Evolutionary conservation across 2,797 vertebrate genomes (phyloP), one percentile per base, ranked within the genome.

Genomic region (Silurus lanzhouensis): DNA sequence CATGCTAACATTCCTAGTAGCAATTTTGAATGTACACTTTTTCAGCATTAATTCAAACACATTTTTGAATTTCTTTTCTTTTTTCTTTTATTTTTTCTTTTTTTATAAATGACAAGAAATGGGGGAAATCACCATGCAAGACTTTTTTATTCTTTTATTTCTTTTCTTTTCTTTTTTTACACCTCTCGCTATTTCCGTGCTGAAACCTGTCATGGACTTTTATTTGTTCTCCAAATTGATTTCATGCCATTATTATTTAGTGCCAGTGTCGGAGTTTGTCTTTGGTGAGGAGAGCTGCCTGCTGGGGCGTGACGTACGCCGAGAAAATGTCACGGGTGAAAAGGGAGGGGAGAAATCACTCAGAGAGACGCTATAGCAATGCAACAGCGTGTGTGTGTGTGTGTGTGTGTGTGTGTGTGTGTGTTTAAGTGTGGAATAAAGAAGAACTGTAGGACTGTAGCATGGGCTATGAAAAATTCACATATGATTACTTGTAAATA

Each of bases 211-310:
- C 81, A 74, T 68, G 52, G 70, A 76, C 70, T 76, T 85, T 85
- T 90, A 87, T 93, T 92, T 91, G 87, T 89, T 88, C 84, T 91
- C 84, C 84, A 88, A 88, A 90, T 92, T 89, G 90, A 93, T 93
- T 91, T 92, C 87, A 86, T 88, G 90, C 88, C 86, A 84, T 87
- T 90, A 90, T 92, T 93, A 91, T 93, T 92, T 91, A 92, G 90
- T 88, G 87, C 82, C 83, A 85, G 89, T 85, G 88, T 91, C 48
- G 78, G 88, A 90, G 88, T 64, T 31, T 76, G 75, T 89, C 82
- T 87, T 76, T 76, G 63, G 46, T 5, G 55, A 58, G 75, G 57
- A 60, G 75, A 10, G 9, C 55, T 12, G 25, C 8, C 17, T 19
- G 22, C 70, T 12, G 57, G 48, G 31, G 84, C 22, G 31, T 75